Evolutionary conservation across 2,888 invertebrate species (phyloP).

Genomic region (Ophraella communa): DNA sequence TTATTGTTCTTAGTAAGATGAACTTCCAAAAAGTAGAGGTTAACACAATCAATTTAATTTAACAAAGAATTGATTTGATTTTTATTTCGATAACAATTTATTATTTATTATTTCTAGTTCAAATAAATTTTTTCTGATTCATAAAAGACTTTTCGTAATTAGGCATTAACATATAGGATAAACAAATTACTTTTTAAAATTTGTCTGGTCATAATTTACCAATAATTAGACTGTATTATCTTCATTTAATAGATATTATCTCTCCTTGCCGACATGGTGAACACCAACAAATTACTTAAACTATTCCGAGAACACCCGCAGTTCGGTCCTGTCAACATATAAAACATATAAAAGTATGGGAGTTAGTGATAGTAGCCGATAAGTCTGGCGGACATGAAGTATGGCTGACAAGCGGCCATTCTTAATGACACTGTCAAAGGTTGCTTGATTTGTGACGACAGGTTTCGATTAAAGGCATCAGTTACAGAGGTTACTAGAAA

Average conservation of each 20-base stretch:
- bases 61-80: too few relatives aligned
- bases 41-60: too few relatives aligned
- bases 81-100: too few relatives aligned
- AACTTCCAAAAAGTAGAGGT: too few relatives aligned
- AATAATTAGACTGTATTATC: too few relatives aligned
- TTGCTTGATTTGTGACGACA: constrained; percentile 61
- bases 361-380: constrained; percentile 51
- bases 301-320: neutral
- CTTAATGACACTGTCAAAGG: constrained; percentile 61
- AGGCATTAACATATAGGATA: too few relatives aligned
- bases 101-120: too few relatives aligned
- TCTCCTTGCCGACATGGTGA: neutral
- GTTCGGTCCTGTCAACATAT: constrained; percentile 40
- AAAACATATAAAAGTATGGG: constrained; percentile 39
- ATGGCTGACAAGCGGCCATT: constrained; percentile 60
- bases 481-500: constrained; percentile 57
- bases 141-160: too few relatives aligned
- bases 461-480: constrained; percentile 61
- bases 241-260: neutral
- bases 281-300: neutral
- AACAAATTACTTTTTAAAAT: too few relatives aligned
- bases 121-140: too few relatives aligned
- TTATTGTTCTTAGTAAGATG: too few relatives aligned
- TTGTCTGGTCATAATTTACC: too few relatives aligned
- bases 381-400: constrained; percentile 54